These are phyloP conservation scores for Aldabrachelys gigantea DNA, from an alignment of 2,113 vertebrate species.

Conservation along the genomic window DNA sequence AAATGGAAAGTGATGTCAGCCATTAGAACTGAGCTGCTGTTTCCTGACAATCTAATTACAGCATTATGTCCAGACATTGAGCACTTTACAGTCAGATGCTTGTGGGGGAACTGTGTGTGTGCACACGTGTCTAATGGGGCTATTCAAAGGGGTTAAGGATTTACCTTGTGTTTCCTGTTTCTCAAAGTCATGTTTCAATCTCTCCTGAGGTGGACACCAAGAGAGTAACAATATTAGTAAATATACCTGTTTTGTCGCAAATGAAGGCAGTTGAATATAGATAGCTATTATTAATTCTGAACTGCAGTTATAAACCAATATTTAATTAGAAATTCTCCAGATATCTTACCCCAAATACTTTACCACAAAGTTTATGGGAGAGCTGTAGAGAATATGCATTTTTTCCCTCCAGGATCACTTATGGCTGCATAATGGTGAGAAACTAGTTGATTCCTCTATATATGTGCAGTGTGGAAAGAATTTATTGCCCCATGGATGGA, in stretches of 20 bases:
- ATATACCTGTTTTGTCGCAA: not conserved
- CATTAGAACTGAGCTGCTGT: not conserved
- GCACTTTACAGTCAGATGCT: not conserved
- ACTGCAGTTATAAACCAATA: not conserved
- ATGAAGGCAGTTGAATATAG: not conserved
- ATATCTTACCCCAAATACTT: not conserved
- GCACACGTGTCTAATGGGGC: accelerated
- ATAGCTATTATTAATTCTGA: not conserved
- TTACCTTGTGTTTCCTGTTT: not conserved
- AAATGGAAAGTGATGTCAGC: too few relatives aligned
- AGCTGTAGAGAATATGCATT: not conserved
- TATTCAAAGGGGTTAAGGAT: not conserved
- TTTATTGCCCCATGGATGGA: not conserved
- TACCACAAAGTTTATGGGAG: not conserved
- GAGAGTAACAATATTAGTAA: not conserved
- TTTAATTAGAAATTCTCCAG: not conserved
- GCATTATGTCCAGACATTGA: accelerated
- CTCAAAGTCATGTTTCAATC: not conserved
- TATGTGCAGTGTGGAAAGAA: not conserved
- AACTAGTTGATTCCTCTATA: not conserved
- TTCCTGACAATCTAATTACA: not conserved
- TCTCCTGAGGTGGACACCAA: not conserved
- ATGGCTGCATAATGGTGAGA: not conserved
- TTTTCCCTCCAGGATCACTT: not conserved
- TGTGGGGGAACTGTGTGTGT: not conserved